Base-by-base conservation (phyloP, 23 tunicate genomes). In the Ciona savignyi region DNA sequence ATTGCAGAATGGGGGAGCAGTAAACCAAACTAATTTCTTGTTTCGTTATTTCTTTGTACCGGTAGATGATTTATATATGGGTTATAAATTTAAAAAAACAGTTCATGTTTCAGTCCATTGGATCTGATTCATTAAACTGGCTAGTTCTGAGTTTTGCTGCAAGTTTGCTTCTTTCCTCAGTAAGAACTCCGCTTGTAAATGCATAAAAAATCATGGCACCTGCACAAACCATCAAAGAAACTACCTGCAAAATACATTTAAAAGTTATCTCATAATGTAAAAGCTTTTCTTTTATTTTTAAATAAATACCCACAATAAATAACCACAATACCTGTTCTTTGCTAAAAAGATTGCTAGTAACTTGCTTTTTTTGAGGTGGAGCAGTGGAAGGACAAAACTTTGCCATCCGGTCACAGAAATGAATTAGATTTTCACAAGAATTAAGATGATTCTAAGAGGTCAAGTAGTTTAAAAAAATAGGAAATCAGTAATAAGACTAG, bases 371-470 rank as follows among this genome's bases (percentile, higher is more conserved):
- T 70, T 32, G 33, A 32, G 51, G 21, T 2, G 74, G 51, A 25
- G 51, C 21, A 27, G 74, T 20, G 33, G 74, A 32, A 9, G 11
- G 6, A 20, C 75, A 75, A 75, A 27, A 83, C 2, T 30, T 62
- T 60, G 78, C 73, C 24, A 84, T 65, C 28, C 90, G 84, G 32
- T 2, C 33, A 66, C 90, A 83, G 31, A 73, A 79, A 2, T 62
- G 70, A 3, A 34, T 34, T 67, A 90, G 51, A 42, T 84, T 74
- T 21, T 90, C 89, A 29, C 85, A 83, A 23, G 90, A 32, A 63
- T 60, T 51, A 35, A 90, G 67, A 70, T 83, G 82, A 74, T 90
- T 83, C 82, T 84, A 49, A 27, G 76, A 60, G 2, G 2, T 32
- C 30, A 2, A 28, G 22, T 32, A 2, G 19, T 11, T 11, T 49